Evolutionary conservation across 2,888 invertebrate genomes (phyloP).

Genomic region (Troides oblongomaculatus): DNA sequence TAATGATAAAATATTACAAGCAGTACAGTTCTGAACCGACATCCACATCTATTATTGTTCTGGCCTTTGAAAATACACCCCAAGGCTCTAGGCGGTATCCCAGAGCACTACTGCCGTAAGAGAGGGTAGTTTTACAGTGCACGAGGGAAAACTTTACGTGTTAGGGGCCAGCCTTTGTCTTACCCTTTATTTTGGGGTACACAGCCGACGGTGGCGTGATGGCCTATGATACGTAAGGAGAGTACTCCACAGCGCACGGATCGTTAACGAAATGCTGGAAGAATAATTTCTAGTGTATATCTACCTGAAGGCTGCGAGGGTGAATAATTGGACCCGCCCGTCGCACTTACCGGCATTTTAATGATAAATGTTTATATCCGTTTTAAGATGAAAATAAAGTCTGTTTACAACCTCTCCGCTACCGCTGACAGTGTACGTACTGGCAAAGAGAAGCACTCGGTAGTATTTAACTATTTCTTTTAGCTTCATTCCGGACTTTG

Average conservation of each 20-base stretch:
- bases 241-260: conserved; percentile 27
- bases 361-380: conserved; percentile 1
- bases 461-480: no score
- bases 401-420: no score
- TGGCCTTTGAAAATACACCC: conserved; percentile 54
- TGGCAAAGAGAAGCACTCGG: no score
- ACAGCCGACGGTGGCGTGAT: conserved; percentile 45
- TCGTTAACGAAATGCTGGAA: conserved; percentile 26
- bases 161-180: conserved; percentile 50
- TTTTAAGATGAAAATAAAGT: not conserved
- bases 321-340: conserved; percentile 29
- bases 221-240: conserved; percentile 43
- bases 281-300: conserved; percentile 21
- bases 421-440: no score
- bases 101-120: conserved; percentile 57
- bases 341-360: not conserved
- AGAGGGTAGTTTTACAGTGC: conserved; percentile 76
- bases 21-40: no score
- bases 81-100: conserved; percentile 59
- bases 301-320: conserved; percentile 25
- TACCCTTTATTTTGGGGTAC: conserved; percentile 62
- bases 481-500: no score
- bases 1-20: no score
- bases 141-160: conserved; percentile 73
- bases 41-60: not conserved